Evolutionary conservation across 2,888 invertebrate species (phyloP).

Genomic region (Anticlea derivata): DNA sequence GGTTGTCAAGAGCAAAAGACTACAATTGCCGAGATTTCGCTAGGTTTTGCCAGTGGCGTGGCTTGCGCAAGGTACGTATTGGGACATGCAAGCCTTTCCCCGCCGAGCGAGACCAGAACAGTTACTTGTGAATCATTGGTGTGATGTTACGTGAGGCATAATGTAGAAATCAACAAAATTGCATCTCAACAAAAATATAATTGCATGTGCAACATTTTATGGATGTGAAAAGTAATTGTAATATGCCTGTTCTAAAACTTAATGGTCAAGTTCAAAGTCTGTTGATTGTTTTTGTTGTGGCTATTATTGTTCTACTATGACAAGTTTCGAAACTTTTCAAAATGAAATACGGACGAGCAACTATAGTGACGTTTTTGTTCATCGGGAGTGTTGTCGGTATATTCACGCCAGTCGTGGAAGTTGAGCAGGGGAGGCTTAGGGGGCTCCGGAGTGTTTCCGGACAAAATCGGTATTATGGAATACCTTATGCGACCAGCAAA

Average conservation of each 20-base stretch:
- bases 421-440: conserved; percentile 60
- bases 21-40: conserved; percentile 11
- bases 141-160: conserved; percentile 12
- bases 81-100: conserved; percentile 13
- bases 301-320: neutral
- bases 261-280: neutral
- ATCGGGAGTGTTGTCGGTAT: conserved; percentile 21
- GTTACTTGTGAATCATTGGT: conserved; percentile 15
- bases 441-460: conserved; percentile 59
- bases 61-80: conserved; percentile 20
- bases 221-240: no score
- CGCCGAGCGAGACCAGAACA: conserved; percentile 13
- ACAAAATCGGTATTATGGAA: conserved; percentile 67
- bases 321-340: conserved; percentile 3
- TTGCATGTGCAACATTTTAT: no score
- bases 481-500: conserved; percentile 64
- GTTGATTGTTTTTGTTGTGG: neutral
- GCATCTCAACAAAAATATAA: no score
- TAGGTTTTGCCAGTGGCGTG: conserved; percentile 8
- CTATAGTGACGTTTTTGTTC: conserved; percentile 10
- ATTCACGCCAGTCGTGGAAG: conserved; percentile 55
- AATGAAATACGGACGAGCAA: conserved; percentile 18
- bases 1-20: conserved; percentile 12
- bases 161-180: no score
- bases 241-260: neutral